phyloP scores from a whole-genome alignment of 2,888 invertebrate genomes.

The Mythimna vitellina region DNA sequence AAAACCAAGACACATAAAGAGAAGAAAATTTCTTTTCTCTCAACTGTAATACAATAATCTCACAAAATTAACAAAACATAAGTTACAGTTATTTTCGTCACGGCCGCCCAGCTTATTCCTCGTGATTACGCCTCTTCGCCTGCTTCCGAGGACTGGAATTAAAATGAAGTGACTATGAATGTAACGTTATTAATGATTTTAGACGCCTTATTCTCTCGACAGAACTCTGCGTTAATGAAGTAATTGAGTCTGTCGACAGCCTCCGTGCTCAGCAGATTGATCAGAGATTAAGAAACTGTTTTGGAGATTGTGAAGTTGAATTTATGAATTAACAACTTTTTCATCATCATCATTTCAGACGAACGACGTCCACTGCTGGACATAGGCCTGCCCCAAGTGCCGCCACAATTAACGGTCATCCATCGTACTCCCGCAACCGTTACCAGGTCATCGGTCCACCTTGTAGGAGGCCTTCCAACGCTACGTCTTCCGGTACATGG shows the following conservation, averaged over 20 bases:
- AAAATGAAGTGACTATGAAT: constrained; percentile 72
- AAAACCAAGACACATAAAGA: not conserved
- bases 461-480: too few relatives aligned
- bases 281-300: constrained; percentile 36
- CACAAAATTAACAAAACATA: constrained; percentile 33
- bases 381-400: too few relatives aligned
- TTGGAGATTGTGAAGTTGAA: not conserved
- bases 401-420: too few relatives aligned
- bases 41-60: not conserved
- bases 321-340: constrained; percentile 3
- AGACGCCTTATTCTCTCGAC: constrained; percentile 60
- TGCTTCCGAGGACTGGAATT: constrained; percentile 69
- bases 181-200: constrained; percentile 70
- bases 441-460: too few relatives aligned
- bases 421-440: too few relatives aligned
- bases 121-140: constrained; percentile 70
- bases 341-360: too few relatives aligned
- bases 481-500: too few relatives aligned
- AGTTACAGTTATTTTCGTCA: constrained; percentile 41
- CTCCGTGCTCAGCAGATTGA: constrained; percentile 50
- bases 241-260: constrained; percentile 58
- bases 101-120: constrained; percentile 60
- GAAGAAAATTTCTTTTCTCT: not conserved
- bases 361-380: too few relatives aligned
- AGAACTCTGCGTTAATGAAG: constrained; percentile 54